Evolutionary conservation across 2,888 invertebrate species (phyloP), one percentile per base, ranked within the genome.

Genomic region (Congeria kusceri): DNA sequence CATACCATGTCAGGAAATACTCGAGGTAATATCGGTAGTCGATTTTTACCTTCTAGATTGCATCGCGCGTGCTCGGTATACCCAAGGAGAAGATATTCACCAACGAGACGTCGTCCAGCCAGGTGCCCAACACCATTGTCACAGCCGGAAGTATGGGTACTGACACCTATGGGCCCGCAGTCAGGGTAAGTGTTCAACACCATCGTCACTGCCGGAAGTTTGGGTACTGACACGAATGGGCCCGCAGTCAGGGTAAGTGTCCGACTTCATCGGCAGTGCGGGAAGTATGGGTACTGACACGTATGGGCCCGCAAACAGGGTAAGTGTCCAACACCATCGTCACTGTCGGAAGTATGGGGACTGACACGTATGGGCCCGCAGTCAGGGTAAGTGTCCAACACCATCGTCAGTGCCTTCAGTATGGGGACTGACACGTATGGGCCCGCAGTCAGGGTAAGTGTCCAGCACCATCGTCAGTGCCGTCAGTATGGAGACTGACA

Each of bases 201-300:
- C n/a, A n/a, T n/a, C n/a, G 80, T 87, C 11, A 87, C 90, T 11
- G 88, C 87, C 7, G 91, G 88, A 13, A 89, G 89, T 62, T 83
- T 84, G 44, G 84, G 86, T 5, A 86, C 90, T 5, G 91, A 91
- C 73, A 65, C 89, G 5, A 87, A 87, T 72, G 91, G 87, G 3
- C 84, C 84, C 13, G 90, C 90, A 11, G 75, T 88, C 18, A 79
- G 84, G 84, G 89, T 88, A 9, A 44, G 46, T 90, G 3, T 85
- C 90, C 0, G 90, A 91, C 63, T 66, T 87, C 4, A 80, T 73
- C 1, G 80, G 86, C 13, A 87, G 89, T 9, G 88, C 87, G 7
- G 91, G 88, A 15, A 89, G 89, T 63, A 84, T 84, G 46, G 85
- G 87, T 3, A 86, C 90, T 3, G 91, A 91, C 64, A 90, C 88